Evolutionary conservation across 1,140 invertebrate genomes (phyloP), one percentile per base, ranked within the genome.

Genomic region (Hesperophylax magnus): DNA sequence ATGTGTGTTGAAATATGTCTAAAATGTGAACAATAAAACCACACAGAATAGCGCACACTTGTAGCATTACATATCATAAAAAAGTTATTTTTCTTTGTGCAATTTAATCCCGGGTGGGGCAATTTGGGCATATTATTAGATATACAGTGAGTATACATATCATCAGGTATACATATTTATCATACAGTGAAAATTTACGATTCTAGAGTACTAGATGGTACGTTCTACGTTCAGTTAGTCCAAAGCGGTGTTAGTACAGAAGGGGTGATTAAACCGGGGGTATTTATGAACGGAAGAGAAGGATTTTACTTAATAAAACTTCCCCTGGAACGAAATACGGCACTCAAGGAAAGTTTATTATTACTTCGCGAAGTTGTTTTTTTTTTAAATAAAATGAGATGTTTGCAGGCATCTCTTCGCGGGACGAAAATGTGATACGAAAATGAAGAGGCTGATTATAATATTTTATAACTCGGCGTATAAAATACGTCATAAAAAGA

Each of bases 221-320:
- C 0, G 39, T 39, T 39, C 4, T 47, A 72, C 24, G 47, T 52
- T 22, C 39, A 47, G 39, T 47, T 47, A 47, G 39, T 72, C 31
- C 69, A 9, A 31, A 14, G n/a, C 52, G 34, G 72, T 27, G 39
- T 60, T 22, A 17, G 56, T 47, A 63, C 67, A 17, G 39, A 71
- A 71, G 67, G 39, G 67, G 67, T 71, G 67, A 71, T 71, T 71
- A 71, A 20, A 20, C n/a, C 4, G 39, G 34, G 67, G 39, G 67
- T 71, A 71, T 71, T 71, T 71, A 71, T 71, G 39, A 53, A 47
- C 39, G 67, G 20, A 34, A 71, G 67, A 71, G 67, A 71, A 71
- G 67, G 67, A 71, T 47, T 65, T 71, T 47, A 71, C 67, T 71
- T 71, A 71, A 71, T 71, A 71, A 71, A 71, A 71, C 67, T 71